Base-by-base conservation (phyloP, 2,797 vertebrate genomes). In the Leptodon cayanensis region DNA sequence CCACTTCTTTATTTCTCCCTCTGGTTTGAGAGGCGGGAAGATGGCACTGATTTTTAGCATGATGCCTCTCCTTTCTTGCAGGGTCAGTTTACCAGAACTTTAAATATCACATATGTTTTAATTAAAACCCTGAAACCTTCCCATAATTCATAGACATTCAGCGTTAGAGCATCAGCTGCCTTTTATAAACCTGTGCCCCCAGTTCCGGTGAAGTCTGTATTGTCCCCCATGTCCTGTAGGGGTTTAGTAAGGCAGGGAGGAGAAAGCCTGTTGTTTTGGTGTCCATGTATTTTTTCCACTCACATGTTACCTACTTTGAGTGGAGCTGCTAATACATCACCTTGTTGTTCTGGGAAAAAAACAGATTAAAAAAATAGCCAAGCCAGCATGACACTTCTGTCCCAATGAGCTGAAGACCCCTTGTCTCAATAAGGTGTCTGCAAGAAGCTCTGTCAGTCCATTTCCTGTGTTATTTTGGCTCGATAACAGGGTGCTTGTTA, bases 201-300 rank as follows among this genome's bases (percentile, higher is more conserved):
- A 10, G 37, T n/a, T 62, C 24, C 21, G n/a, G 10, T 16, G 33
- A 66, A 10, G 13, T 15, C 49, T 7, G 7, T 28, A 11, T n/a
- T 40, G 35, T 49, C 37, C 15, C 28, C 46, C 7, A 0, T 0
- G 1, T 74, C 42, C 37, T 3, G 0, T 29, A 40, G 13, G 55
- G 35, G 10, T 62, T 80, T 61, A 50, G 29, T 7, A 26, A 70
- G 44, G 55, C 16, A 13, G 29, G 16, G 39, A 26, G 19, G 44
- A 70, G n/a, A 46, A 83, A 66, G 11, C 5, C 25, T 35, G 11
- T n/a, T 47, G 33, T 35, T 73, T 31, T 11, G 1, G 22, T 59
- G 31, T 17, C 62, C 28, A 9, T 29, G 25, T 57, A 20, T 63
- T 78, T 61, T 67, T 61, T 50, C 21, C 10, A 14, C 55, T 65